phyloP scores from a whole-genome alignment of 2,113 vertebrate genomes.

The Coregonus clupeaformis region DNA sequence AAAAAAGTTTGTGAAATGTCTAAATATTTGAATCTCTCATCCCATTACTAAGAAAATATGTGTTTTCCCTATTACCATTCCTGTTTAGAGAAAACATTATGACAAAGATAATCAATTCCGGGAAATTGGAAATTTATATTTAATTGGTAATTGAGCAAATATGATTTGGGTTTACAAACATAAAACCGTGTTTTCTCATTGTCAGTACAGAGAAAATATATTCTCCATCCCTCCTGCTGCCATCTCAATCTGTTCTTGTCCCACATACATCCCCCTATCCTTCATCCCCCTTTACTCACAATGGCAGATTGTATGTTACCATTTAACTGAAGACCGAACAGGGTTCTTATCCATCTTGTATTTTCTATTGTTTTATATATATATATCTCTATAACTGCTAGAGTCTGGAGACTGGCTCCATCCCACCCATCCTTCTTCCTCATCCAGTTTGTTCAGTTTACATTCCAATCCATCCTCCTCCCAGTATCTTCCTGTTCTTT shows the following conservation, averaged over 20 bases:
- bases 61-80: constrained; percentile 72
- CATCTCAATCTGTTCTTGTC: constrained; percentile 33
- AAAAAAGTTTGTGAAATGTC: constrained; percentile 82
- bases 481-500: constrained; percentile 83
- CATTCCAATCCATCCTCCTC: constrained; percentile 56
- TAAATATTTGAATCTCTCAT: constrained; percentile 80
- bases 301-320: constrained; percentile 44
- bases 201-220: constrained; percentile 19
- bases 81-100: constrained; percentile 62
- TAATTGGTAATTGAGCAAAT: constrained; percentile 59
- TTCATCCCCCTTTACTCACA: constrained; percentile 38
- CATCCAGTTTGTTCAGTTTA: constrained; percentile 51
- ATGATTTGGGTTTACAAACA: constrained; percentile 66
- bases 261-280: constrained; percentile 3
- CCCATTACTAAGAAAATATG: constrained; percentile 74
- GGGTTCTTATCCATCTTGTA: constrained; percentile 34
- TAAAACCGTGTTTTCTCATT: constrained; percentile 43
- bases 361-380: constrained; percentile 47
- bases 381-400: constrained; percentile 38
- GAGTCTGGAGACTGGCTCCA: constrained; percentile 56
- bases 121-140: constrained; percentile 64
- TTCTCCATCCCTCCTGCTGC: constrained; percentile 28
- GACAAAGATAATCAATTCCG: constrained; percentile 50
- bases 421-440: constrained; percentile 29
- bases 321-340: constrained; percentile 34